Evolutionary conservation across 2,888 invertebrate species (phyloP).

Genomic region (Volucella inanis): DNA sequence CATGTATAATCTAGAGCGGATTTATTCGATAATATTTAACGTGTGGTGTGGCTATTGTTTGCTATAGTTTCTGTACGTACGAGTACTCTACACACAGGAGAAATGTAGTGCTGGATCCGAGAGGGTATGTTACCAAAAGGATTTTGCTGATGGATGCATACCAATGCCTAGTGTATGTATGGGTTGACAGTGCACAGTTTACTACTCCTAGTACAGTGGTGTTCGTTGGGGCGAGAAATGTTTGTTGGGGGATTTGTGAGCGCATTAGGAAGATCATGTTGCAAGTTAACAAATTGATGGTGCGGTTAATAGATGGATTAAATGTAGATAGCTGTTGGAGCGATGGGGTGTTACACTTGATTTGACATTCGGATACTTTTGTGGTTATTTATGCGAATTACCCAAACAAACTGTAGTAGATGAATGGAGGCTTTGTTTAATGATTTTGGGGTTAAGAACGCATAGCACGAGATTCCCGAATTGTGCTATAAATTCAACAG

Average conservation of each 20-base stretch:
- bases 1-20: constrained; percentile 60
- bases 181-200: neutral
- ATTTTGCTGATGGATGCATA: constrained; percentile 28
- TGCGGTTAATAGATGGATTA: constrained; percentile 59
- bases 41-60: constrained; percentile 1
- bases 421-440: too few species aligned
- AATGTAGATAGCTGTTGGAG: constrained; percentile 21
- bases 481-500: too few species aligned
- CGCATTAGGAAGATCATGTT: constrained; percentile 66
- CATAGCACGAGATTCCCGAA: too few species aligned
- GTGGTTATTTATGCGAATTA: constrained; percentile 10
- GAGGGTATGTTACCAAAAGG: constrained; percentile 13
- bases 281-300: constrained; percentile 65
- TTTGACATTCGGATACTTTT: neutral
- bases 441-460: too few species aligned
- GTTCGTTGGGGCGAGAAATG: constrained; percentile 19
- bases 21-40: constrained; percentile 58
- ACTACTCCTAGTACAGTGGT: neutral
- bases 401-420: too few species aligned
- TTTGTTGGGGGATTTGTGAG: constrained; percentile 57
- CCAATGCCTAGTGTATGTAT: neutral
- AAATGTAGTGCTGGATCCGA: neutral
- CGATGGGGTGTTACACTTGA: neutral
- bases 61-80: constrained; percentile 7
- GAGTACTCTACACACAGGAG: too few species aligned